These are phyloP conservation scores for Latheticus oryzae DNA, from an alignment of 2,888 invertebrate species.

Conservation along the genomic window DNA sequence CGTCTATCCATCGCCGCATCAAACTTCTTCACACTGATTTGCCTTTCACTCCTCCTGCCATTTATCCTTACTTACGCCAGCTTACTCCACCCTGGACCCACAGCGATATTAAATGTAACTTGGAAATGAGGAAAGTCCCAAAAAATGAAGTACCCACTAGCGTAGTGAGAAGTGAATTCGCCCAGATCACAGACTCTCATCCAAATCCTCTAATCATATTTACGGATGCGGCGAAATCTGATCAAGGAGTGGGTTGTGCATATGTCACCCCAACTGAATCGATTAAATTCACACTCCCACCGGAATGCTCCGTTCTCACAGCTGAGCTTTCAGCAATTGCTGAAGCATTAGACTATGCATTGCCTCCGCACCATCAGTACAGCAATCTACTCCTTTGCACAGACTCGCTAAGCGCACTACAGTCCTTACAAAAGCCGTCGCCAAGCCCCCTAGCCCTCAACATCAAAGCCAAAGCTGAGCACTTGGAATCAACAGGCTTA, in stretches of 20 bases:
- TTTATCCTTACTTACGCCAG: not conserved
- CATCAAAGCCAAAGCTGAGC: not conserved
- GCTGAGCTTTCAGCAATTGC: not conserved
- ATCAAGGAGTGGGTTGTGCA: constrained; percentile 7
- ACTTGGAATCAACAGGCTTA: not conserved
- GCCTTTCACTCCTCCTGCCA: not conserved
- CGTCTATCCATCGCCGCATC: constrained; percentile 10
- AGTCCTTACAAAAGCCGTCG: not conserved
- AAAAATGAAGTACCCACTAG: too few relatives aligned
- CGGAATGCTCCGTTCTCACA: constrained; percentile 1
- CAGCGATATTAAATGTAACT: constrained; percentile 9
- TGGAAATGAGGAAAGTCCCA: too few relatives aligned
- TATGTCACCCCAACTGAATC: constrained; percentile 9
- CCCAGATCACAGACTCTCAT: not conserved
- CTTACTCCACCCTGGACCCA: constrained; percentile 4
- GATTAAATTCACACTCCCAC: not conserved
- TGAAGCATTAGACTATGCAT: constrained; percentile 2
- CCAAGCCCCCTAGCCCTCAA: constrained; percentile 3
- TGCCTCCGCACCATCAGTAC: not conserved
- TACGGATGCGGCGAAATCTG: constrained; percentile 5
- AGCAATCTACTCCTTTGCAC: constrained; percentile 4
- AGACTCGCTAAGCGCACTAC: constrained; percentile 5
- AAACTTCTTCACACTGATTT: not conserved
- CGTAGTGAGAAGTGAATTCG: too few relatives aligned
- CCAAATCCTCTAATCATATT: not conserved